Percentiles rank a stretch among this genome's conserved stretches.
Evolutionary conservation across 2,888 invertebrate species (phyloP).

Genomic region (Spialia ferax): DNA sequence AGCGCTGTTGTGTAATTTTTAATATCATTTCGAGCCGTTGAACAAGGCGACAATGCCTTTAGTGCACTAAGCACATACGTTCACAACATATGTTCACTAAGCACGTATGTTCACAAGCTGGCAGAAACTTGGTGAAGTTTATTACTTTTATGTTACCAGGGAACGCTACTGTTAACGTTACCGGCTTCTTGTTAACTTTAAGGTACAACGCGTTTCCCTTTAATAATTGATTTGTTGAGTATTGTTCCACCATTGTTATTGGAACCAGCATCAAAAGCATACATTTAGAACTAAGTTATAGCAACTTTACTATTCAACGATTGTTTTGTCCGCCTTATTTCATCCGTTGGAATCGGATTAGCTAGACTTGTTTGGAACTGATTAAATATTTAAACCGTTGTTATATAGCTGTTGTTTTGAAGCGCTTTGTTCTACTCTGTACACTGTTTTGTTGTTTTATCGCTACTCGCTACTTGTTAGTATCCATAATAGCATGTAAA

Average conservation of each 20-base stretch:
- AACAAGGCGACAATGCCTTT: neutral
- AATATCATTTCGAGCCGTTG: neutral
- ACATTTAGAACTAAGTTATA: neutral
- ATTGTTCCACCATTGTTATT: conserved; percentile 3
- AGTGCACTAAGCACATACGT: neutral
- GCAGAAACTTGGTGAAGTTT: conserved; percentile 1
- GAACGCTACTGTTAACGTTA: neutral
- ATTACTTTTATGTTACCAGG: conserved; percentile 7
- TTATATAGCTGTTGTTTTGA: neutral
- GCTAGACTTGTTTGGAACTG: neutral
- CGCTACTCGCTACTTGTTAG: neutral
- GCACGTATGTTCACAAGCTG: neutral
- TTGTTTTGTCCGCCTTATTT: neutral
- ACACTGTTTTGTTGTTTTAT: neutral
- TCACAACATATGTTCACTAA: neutral
- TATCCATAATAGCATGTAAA: too few species aligned
- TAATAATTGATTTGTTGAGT: neutral
- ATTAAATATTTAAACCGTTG: neutral
- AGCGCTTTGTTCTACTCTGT: neutral
- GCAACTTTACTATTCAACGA: neutral
- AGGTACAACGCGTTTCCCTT: neutral
- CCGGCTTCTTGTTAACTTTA: neutral
- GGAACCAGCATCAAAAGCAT: neutral
- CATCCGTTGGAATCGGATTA: neutral
- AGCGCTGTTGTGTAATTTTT: neutral